Evolutionary conservation across 2,797 vertebrate genomes (phyloP), one percentile per base, ranked within the genome.

Genomic region (Aselliscus stoliczkanus): DNA sequence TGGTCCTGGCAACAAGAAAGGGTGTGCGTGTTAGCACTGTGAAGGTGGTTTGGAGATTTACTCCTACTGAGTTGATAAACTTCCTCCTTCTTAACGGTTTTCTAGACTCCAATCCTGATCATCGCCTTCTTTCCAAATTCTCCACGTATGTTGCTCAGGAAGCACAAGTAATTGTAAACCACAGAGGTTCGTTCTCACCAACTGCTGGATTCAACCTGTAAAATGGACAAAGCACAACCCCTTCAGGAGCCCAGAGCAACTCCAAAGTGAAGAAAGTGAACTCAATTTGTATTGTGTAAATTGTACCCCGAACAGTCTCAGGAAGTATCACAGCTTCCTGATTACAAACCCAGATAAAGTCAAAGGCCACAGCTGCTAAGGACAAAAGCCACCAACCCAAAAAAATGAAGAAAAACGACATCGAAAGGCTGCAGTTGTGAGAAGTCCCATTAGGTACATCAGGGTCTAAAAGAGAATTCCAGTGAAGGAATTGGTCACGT

Each of bases 311-410:
- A 92, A 75, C 95, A 62, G 91, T 89, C 97, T 95, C 97, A 97
- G 97, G 97, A 97, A 98, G 96, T 96, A 95, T 96, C 96, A 92
- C 80, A 95, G 97, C 96, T 97, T 98, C 97, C 97, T 98, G 97
- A 97, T 98, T 96, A 93, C 96, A 92, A 97, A 89, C 73, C 42
- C 84, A 96, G 97, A 98, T 98, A 97, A 93, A 92, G 84, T 70
- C 21, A 69, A 95, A 96, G 96, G 93, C 97, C 69, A 39, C 85
- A 95, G 95, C 86, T 84, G 96, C 94, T 93, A 64, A 92, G 96
- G 97, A 96, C 87, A 95, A 90, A 98, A 97, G 95, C 96, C 90
- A 88, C 95, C 95, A 95, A 81, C 96, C 88, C 62, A 23, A 18
- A 67, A 67, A 93, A 90, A 88, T 90, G 90, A 90, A 96, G 90